phyloP scores from a whole-genome alignment of 1,140 invertebrate species.

The Sipha flava region DNA sequence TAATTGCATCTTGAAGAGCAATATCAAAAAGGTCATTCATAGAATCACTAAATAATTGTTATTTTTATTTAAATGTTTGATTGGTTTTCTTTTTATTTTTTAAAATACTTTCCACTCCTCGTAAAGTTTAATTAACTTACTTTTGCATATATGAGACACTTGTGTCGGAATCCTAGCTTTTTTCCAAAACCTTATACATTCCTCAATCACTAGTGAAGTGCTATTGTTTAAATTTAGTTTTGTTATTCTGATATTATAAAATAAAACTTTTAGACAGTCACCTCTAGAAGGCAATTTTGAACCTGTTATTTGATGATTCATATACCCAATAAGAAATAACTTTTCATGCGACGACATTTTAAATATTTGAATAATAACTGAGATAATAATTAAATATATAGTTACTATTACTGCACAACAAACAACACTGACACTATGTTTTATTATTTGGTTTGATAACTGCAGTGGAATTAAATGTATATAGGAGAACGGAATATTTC shows the following conservation, averaged over 20 bases:
- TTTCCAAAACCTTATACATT: constrained; percentile 12
- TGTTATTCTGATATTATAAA: constrained; percentile 30
- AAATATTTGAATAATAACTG: no score
- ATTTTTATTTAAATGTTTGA: constrained; percentile 28
- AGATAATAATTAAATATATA: no score
- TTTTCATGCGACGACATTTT: neutral
- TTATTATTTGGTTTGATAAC: no score
- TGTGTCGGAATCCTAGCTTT: constrained; percentile 31
- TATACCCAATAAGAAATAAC: neutral
- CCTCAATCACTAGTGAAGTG: neutral
- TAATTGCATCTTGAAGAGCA: constrained; percentile 37
- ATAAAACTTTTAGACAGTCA: constrained; percentile 29
- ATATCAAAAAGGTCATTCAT: constrained; percentile 40
- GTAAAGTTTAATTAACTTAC: constrained; percentile 34
- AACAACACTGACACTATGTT: no score
- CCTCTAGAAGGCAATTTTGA: constrained; percentile 34
- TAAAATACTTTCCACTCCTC: constrained; percentile 33
- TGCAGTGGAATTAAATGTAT: no score
- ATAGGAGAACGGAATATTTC: no score
- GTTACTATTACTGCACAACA: no score
- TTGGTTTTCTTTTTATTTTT: constrained; percentile 14
- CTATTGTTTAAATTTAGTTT: neutral
- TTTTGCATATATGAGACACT: constrained; percentile 21
- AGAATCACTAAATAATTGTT: constrained; percentile 33
- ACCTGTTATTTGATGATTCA: constrained; percentile 25